These are phyloP conservation scores for Drymodes brunneopygia DNA, from an alignment of 2,113 vertebrate genomes.

Conservation along the genomic window DNA sequence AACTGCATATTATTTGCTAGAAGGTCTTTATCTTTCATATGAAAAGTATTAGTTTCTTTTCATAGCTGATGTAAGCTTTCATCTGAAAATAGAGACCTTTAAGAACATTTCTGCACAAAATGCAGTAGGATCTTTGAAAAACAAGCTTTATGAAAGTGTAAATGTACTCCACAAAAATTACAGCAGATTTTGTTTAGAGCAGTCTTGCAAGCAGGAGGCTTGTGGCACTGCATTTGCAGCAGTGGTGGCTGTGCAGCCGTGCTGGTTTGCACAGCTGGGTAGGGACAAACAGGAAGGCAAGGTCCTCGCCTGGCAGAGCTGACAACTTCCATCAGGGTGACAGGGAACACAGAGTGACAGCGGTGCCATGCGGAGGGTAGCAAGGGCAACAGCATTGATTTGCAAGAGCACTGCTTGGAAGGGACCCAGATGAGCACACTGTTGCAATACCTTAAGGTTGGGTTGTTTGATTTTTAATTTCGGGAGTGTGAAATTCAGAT, in stretches of 20 bases:
- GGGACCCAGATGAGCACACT: not conserved
- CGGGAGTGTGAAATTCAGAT: not conserved
- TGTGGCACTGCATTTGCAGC: not conserved
- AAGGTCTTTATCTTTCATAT: not conserved
- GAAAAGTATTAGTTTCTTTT: not conserved
- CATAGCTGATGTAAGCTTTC: not conserved
- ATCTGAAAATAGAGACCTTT: not conserved
- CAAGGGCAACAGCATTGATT: not conserved
- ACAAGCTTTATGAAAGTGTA: not conserved
- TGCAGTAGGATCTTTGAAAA: not conserved
- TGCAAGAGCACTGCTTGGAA: not conserved
- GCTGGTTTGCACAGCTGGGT: not conserved
- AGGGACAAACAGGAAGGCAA: not conserved
- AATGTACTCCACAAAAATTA: not conserved
- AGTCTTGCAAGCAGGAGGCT: not conserved
- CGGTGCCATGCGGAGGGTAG: not conserved
- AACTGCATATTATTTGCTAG: not conserved
- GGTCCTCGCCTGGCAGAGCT: not conserved
- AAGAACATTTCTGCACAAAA: not conserved
- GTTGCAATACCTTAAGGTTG: not conserved
- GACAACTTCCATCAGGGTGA: slow-evolving; percentile 3
- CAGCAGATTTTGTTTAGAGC: not conserved
- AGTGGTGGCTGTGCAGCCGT: not conserved
- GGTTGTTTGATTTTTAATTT: not conserved
- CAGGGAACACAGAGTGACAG: not conserved